phyloP scores from a whole-genome alignment of 2,888 invertebrate genomes.

The Thecophora atra region DNA sequence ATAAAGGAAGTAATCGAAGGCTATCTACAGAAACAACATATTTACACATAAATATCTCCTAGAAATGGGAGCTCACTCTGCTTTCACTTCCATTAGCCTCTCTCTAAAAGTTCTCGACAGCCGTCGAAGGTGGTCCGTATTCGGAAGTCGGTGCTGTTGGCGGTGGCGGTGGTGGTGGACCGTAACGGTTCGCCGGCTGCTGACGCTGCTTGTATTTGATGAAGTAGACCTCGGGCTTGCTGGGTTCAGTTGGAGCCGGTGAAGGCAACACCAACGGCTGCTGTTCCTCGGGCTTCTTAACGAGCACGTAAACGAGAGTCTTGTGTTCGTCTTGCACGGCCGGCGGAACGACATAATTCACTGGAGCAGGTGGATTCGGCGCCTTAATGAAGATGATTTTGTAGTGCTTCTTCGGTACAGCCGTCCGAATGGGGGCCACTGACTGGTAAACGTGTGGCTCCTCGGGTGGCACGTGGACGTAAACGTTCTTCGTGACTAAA shows the following conservation, averaged over 20 bases:
- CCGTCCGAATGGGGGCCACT: constrained; percentile 64
- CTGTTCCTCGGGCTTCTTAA: constrained; percentile 87
- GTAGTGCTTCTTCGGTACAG: constrained; percentile 69
- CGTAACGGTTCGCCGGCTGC: constrained; percentile 61
- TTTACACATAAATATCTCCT: constrained; percentile 20
- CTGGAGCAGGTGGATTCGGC: constrained; percentile 67
- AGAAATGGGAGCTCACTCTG: not conserved
- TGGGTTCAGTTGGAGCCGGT: constrained; percentile 83
- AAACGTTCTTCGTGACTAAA: constrained; percentile 66
- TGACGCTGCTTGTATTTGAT: constrained; percentile 75
- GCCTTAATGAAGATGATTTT: constrained; percentile 72
- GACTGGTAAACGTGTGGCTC: constrained; percentile 66
- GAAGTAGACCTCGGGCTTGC: constrained; percentile 91
- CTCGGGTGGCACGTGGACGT: constrained; percentile 70
- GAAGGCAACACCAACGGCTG: constrained; percentile 82
- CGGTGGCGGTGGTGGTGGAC: constrained; percentile 52
- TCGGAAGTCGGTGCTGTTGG: constrained; percentile 58
- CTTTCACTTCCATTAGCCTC: not conserved
- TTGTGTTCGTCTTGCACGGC: constrained; percentile 89
- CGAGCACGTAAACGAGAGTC: constrained; percentile 86
- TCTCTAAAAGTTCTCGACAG: constrained; percentile 58
- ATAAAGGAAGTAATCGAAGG: constrained; percentile 7
- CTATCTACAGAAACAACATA: constrained; percentile 14
- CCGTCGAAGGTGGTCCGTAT: constrained; percentile 60
- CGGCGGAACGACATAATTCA: constrained; percentile 68